Evolutionary conservation across 2,113 vertebrate genomes (phyloP).

Genomic region (Rhinolophus sinicus): DNA sequence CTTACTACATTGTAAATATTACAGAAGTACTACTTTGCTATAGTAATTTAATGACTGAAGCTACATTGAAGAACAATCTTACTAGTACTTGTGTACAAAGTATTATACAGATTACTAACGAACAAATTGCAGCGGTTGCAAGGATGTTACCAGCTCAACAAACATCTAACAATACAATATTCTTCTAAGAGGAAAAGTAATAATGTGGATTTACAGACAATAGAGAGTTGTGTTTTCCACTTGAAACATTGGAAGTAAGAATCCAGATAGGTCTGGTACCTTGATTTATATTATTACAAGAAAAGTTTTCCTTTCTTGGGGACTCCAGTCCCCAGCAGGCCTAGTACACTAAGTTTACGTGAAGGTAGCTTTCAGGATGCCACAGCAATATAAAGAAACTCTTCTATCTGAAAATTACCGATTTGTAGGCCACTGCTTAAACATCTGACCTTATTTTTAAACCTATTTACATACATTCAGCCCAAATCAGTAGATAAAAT

Average conservation of each 20-base stretch:
- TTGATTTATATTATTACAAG: conserved; percentile 83
- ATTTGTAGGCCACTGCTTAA: conserved; percentile 85
- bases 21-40: conserved; percentile 89
- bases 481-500: conserved; percentile 85
- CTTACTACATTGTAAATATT: conserved; percentile 87
- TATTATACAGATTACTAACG: conserved; percentile 89
- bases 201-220: conserved; percentile 90
- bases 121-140: conserved; percentile 87
- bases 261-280: conserved; percentile 83
- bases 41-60: conserved; percentile 88
- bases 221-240: conserved; percentile 85
- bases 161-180: conserved; percentile 91
- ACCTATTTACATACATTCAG: conserved; percentile 91
- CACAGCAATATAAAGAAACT: conserved; percentile 84
- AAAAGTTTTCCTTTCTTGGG: conserved; percentile 82
- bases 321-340: conserved; percentile 79
- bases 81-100: conserved; percentile 88
- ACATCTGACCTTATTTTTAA: conserved; percentile 77
- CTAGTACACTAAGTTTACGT: conserved; percentile 80
- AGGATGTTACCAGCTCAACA: conserved; percentile 88
- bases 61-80: conserved; percentile 90
- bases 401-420: conserved; percentile 83
- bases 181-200: conserved; percentile 89
- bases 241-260: conserved; percentile 86
- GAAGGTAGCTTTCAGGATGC: conserved; percentile 83